Base-by-base conservation (phyloP, 2,113 vertebrate species). In the Poecilia latipinna region DNA sequence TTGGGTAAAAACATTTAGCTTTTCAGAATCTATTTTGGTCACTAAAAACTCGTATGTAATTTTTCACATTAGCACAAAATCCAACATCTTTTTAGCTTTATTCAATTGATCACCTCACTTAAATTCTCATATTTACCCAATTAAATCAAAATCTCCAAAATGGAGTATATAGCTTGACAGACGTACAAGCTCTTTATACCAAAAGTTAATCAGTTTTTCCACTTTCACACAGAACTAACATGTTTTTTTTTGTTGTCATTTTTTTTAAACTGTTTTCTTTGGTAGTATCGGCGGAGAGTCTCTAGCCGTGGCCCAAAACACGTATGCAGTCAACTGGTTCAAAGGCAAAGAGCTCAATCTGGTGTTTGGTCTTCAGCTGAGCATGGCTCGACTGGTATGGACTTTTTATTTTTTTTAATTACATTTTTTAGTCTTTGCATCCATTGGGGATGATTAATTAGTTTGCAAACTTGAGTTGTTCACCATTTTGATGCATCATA, bases 341-440 rank as follows among this genome's bases (percentile, higher is more conserved):
- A 99, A 99, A 95, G 98, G 97, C 73, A 99, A 98, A 86, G 97
- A 99, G 88, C 82, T 99, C 4, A 99, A 99, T 75, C 94, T 99
- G 61, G 98, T 99, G 70, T 99, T 99, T 88, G 98, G 98, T 15
- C 89, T 99, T 32, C 98, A 99, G 12, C 96, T 99, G 48, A 99
- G 98, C 92, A 99, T 99, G 98, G 97, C 98, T 61, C 95, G 98
- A 90, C 90, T 99, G 92, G 98, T 99, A 90, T 95, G 96, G 91
- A 65, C 12, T 37, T 37, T 11, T 11, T 11, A 0, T 8, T 11
- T 37, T 37, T 10, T 35, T 35, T 37, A 28, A 28, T 28, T 28
- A 28, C 28, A 28, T 37, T 2, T 37, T 37, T 37, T 37, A 11
- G 24, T 17, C 17, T 54, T 17, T 54, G 19, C 19, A 54, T 54